Percentiles rank a stretch among this genome's conserved stretches.
Evolutionary conservation across 2,888 invertebrate genomes (phyloP).

Genomic region (Scaptomyza flava): DNA sequence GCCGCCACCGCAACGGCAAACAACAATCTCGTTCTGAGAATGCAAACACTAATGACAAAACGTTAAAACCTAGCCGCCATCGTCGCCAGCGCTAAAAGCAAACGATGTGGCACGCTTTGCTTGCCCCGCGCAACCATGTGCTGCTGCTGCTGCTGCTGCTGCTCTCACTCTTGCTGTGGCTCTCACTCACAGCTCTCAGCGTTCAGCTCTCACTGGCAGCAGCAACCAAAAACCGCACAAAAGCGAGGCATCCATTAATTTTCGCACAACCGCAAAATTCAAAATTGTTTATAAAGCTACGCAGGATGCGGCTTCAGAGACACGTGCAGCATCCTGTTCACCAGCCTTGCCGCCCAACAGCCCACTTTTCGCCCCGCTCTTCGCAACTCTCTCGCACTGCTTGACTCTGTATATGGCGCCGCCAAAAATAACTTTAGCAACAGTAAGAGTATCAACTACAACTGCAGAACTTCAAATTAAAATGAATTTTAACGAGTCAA

Average conservation of each 20-base stretch:
- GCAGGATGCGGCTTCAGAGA: slow-evolving; percentile 72
- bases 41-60: slow-evolving; percentile 81
- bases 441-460: slow-evolving; percentile 24
- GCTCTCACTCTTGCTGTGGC: background rate
- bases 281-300: slow-evolving; percentile 82
- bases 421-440: slow-evolving; percentile 22
- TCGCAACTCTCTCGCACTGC: slow-evolving; percentile 17
- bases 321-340: slow-evolving; percentile 62
- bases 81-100: slow-evolving; percentile 63
- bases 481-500: slow-evolving; percentile 79
- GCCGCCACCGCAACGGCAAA: slow-evolving; percentile 62
- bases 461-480: slow-evolving; percentile 62
- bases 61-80: slow-evolving; percentile 75
- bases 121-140: slow-evolving; percentile 37
- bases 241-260: slow-evolving; percentile 82
- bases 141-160: slow-evolving; percentile 19
- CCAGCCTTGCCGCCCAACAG: slow-evolving; percentile 16
- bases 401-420: slow-evolving; percentile 32
- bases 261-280: slow-evolving; percentile 81
- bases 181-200: background rate
- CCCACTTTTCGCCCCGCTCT: slow-evolving; percentile 3
- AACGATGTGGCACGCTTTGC: slow-evolving; percentile 52
- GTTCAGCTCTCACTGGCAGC: slow-evolving; percentile 46
- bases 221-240: slow-evolving; percentile 73
- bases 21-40: slow-evolving; percentile 72